Conservation (phyloP, 2,888 invertebrate genomes). For the Polyommatus icarus region DNA sequence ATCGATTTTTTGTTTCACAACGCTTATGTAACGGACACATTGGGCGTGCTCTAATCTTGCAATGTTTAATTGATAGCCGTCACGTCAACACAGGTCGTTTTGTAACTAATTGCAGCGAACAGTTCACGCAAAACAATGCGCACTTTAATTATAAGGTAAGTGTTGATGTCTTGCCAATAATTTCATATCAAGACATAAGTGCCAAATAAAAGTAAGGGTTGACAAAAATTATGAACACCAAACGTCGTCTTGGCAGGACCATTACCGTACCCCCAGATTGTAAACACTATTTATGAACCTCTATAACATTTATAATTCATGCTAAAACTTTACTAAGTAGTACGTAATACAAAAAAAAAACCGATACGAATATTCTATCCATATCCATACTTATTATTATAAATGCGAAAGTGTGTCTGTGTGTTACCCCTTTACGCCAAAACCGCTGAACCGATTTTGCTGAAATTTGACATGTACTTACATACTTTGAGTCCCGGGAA, state of each 20-base stretch:
- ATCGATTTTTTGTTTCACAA: conserved; percentile 56
- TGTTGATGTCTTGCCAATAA: background rate
- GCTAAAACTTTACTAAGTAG: no score
- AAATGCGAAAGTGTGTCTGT: no score
- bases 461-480: no score
- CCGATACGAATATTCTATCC: no score
- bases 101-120: conserved; percentile 38
- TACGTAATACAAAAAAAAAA: background rate
- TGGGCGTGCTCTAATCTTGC: conserved; percentile 47
- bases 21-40: conserved; percentile 51
- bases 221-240: background rate
- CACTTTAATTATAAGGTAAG: background rate
- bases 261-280: background rate
- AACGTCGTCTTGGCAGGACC: background rate
- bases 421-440: no score
- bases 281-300: background rate
- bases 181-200: background rate
- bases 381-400: no score
- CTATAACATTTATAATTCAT: no score
- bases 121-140: conserved; percentile 35
- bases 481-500: no score
- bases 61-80: conserved; percentile 44
- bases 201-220: background rate
- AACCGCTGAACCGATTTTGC: no score
- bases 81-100: conserved; percentile 35